Conservation (phyloP, 2,113 vertebrate species). For the Pyxicephalus adspersus region DNA sequence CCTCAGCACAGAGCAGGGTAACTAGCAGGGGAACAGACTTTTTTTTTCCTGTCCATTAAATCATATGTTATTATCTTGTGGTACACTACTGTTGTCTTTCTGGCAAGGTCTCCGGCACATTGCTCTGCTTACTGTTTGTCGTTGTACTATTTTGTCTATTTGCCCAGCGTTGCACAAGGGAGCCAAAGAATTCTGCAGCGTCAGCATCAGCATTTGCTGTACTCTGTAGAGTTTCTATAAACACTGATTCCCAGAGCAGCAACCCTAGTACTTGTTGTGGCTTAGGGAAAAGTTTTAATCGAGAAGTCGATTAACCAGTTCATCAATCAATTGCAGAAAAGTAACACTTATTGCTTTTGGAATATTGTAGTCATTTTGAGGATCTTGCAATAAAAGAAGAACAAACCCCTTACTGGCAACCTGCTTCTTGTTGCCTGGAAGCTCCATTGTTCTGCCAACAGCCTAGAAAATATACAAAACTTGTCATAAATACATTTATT, state of each 20-base stretch:
- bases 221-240: conserved; percentile 60
- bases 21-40: conserved; percentile 33
- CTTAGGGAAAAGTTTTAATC: conserved; percentile 59
- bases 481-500: not conserved
- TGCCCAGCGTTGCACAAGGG: conserved; percentile 42
- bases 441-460: not conserved
- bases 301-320: conserved; percentile 59
- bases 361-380: conserved; percentile 49
- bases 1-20: not conserved
- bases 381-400: conserved; percentile 34
- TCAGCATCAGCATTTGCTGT: conserved; percentile 56
- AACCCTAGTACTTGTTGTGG: conserved; percentile 56
- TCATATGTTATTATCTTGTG: conserved; percentile 57
- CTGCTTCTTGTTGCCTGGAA: conserved; percentile 44
- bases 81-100: conserved; percentile 41
- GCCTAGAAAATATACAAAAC: not conserved
- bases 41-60: conserved; percentile 25
- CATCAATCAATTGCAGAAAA: conserved; percentile 64
- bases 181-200: conserved; percentile 62
- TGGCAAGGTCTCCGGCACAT: conserved; percentile 17
- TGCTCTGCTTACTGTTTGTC: conserved; percentile 58
- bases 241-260: conserved; percentile 60
- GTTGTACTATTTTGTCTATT: conserved; percentile 63
- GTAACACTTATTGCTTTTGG: conserved; percentile 53
- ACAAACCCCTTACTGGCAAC: conserved; percentile 64